phyloP scores from a whole-genome alignment of 2,888 invertebrate species.

The Cosmia pyralina region DNA sequence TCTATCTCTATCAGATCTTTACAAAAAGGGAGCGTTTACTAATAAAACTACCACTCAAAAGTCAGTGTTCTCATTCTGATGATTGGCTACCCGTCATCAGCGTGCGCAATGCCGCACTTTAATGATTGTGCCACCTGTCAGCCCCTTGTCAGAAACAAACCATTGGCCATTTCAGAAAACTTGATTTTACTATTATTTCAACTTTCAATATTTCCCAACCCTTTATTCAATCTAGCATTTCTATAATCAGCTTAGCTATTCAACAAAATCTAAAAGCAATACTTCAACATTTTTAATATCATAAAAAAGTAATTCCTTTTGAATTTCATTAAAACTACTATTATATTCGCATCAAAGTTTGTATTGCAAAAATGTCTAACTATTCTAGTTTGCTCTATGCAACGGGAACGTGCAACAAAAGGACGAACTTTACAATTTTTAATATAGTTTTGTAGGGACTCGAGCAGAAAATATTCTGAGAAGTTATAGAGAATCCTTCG shows the following conservation, averaged over 20 bases:
- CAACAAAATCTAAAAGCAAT: slow-evolving; percentile 8
- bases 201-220: slow-evolving; percentile 8
- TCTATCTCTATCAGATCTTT: too few species aligned
- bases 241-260: slow-evolving; percentile 19
- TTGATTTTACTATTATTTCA: slow-evolving; percentile 9
- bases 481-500: slow-evolving; percentile 52
- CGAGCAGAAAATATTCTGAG: slow-evolving; percentile 49
- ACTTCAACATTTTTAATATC: slow-evolving; percentile 36
- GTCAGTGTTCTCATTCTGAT: background rate
- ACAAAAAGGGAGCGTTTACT: background rate
- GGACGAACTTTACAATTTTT: slow-evolving; percentile 56
- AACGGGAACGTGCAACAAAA: slow-evolving; percentile 43
- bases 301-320: slow-evolving; percentile 28
- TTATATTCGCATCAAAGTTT: slow-evolving; percentile 40
- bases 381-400: slow-evolving; percentile 21
- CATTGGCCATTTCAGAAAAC: background rate
- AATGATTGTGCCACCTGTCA: slow-evolving; percentile 19
- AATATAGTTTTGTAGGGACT: slow-evolving; percentile 59
- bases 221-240: slow-evolving; percentile 3
- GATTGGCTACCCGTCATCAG: slow-evolving; percentile 5
- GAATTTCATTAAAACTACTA: slow-evolving; percentile 55
- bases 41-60: background rate
- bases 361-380: slow-evolving; percentile 38
- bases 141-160: slow-evolving; percentile 16
- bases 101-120: background rate